A percentile compares a stretch with the other conserved stretches of the same genome.
These are phyloP conservation scores for Pelosia muscerda DNA, from an alignment of 2,888 invertebrate genomes.

Conservation along the genomic window DNA sequence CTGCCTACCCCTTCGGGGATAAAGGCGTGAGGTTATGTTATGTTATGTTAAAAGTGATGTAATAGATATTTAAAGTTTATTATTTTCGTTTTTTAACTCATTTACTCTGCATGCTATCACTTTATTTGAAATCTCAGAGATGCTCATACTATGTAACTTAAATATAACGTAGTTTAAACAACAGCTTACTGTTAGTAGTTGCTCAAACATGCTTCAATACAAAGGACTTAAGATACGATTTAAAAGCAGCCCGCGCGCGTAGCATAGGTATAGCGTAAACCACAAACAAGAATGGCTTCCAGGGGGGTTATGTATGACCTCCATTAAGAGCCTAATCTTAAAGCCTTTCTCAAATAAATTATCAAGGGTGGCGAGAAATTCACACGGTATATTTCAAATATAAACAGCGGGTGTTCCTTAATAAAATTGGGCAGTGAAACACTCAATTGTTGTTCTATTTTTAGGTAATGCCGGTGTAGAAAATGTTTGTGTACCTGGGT, in stretches of 20 bases:
- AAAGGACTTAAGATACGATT: constrained; percentile 28
- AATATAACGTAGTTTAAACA: neutral
- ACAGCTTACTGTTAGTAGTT: neutral
- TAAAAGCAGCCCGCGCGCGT: constrained; percentile 37
- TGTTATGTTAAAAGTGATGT: no score
- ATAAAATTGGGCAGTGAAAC: constrained; percentile 30
- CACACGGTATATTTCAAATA: constrained; percentile 59
- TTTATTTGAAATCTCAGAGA: neutral
- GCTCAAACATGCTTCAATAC: neutral
- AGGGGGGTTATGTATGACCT: constrained; percentile 72
- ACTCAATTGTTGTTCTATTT: neutral
- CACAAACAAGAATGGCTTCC: constrained; percentile 47
- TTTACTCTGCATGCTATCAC: neutral
- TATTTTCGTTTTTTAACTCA: neutral
- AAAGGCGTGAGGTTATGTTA: no score
- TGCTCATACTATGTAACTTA: neutral
- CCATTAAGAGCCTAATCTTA: constrained; percentile 79
- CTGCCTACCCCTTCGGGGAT: no score
- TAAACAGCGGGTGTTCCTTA: constrained; percentile 59
- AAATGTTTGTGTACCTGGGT: no score
- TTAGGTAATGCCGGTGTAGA: neutral
- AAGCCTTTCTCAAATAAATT: constrained; percentile 79
- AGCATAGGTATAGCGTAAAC: constrained; percentile 43
- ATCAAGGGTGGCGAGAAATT: constrained; percentile 65
- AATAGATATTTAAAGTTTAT: no score